Base-by-base conservation (phyloP, 2,113 vertebrate species). In the Anas platyrhynchos region DNA sequence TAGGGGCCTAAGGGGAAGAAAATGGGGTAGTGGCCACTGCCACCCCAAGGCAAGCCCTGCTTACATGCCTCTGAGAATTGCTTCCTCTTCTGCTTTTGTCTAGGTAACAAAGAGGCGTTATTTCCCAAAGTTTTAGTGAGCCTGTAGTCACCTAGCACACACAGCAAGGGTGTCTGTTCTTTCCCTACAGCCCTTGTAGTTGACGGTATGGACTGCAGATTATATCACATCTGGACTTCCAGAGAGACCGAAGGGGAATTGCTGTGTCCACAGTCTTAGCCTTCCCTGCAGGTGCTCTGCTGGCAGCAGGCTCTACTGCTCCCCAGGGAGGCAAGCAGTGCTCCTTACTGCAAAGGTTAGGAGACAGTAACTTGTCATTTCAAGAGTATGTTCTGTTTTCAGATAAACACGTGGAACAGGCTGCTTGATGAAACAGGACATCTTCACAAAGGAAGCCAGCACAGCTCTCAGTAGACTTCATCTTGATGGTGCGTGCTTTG, bases 321-420 rank as follows among this genome's bases (percentile, higher is more conserved):
- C 81, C 77, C 66, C 71, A 58, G 77, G 44, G 67, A 81, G 54
- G 38, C 48, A 61, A 52, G 29, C 76, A 66, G 55, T 7, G 2
- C 34, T 80, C 66, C 78, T 83, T 48, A 61, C 73, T 61, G 65
- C 72, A 63, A 91, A 50, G 2, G 8, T 73, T 43, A 73, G 65
- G 29, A 88, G 79, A 90, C 90, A 81, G 23, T 68, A 92, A 41
- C 71, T 66, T 78, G 81, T 93, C 74, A 73, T 85, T 88, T 95
- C 76, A 69, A 89, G 55, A 96, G 48, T 52, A 73, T 41, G 50
- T 17, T 86, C 86, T 77, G n/a, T 69, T 92, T 92, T 79, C 88
- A 87, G 29, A 87, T 54, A 90, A 91, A 78, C 69, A 81, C 23
- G 7, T 14, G 36, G 0, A 66, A 72, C 54, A 50, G 29, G 34